Evolutionary conservation across 2,797 vertebrate genomes (phyloP), one percentile per base, ranked within the genome.

Genomic region (Pangasius larnaudii): DNA sequence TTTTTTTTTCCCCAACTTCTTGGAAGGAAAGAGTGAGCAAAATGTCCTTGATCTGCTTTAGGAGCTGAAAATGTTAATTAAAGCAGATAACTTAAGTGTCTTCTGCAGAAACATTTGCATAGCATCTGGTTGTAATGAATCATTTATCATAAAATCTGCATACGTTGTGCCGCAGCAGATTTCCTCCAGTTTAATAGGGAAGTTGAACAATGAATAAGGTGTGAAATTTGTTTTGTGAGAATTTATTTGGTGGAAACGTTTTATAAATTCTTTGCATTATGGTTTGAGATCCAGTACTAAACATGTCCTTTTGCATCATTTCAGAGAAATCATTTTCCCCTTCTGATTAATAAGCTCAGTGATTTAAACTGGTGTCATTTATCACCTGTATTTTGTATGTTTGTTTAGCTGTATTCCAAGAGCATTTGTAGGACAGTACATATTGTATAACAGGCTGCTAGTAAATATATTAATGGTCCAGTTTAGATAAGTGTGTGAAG

Each of bases 91-190:
- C 59, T 78, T 42, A 56, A 88, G 80, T 51, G 30, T 86, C 63
- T 87, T 84, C 84, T 71, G 58, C 71, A 13, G n/a, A 5, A 27
- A 56, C 30, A 86, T 88, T 77, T 84, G 61, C 87, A 86, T 63
- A 61, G 88, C 89, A 85, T 90, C 58, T 88, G 88, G 83, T 87
- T 88, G 80, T 81, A 61, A 86, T 77, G 71, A 79, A 88, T 89
- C 75, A 19, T 87, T 92, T 89, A 86, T 78, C 89, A 91, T 93
- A 63, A 85, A 89, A 91, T 92, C 89, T 91, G 56, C 89, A 90
- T 91, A 89, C 24, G 86, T 87, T 77, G 53, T 75, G 39, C 65
- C 63, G 65, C 11, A 36, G 5, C 67, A 61, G 3, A 24, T 84
- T 84, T 84, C 61, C 78, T 42, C n/a, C 53, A 56, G 14, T 83